Evolutionary conservation across 1,140 invertebrate species (phyloP).

Genomic region (Camponotus floridanus): DNA sequence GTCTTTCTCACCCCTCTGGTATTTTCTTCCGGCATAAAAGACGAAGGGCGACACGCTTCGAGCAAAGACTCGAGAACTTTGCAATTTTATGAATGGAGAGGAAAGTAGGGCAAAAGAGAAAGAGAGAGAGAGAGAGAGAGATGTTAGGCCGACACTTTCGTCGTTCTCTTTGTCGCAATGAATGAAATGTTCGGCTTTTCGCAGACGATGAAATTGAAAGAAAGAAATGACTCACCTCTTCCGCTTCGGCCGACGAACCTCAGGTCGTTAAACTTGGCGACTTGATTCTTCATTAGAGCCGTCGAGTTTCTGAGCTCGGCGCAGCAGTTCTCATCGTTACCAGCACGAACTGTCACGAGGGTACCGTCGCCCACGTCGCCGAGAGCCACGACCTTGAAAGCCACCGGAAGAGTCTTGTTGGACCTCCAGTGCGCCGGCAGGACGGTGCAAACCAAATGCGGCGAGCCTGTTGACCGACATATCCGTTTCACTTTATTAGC

Average conservation of each 20-base stretch:
- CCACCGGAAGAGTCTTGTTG: constrained; percentile 98
- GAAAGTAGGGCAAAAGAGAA: constrained; percentile 35
- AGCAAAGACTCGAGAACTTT: constrained; percentile 53
- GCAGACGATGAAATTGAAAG: not conserved
- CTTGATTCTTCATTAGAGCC: constrained; percentile 98
- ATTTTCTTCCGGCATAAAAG: constrained; percentile 68
- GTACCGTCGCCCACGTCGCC: constrained; percentile 98
- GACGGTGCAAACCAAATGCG: constrained; percentile 96
- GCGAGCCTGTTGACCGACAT: constrained; percentile 87
- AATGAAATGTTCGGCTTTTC: not conserved
- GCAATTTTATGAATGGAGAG: constrained; percentile 79
- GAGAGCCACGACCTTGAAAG: constrained; percentile 97
- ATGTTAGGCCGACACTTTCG: constrained; percentile 13
- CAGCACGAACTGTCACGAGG: constrained; percentile 97
- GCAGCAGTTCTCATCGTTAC: constrained; percentile 99
- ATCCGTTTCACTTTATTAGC: not conserved
- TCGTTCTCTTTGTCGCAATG: not conserved
- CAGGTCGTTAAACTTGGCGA: constrained; percentile 99
- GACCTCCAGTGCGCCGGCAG: constrained; percentile 98
- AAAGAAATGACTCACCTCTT: constrained; percentile 92
- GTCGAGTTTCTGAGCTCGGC: constrained; percentile 97
- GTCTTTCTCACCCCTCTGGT: constrained; percentile 55
- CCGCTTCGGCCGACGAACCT: constrained; percentile 98
- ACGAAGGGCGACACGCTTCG: constrained; percentile 58
- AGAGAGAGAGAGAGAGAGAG: not conserved